phyloP scores from a whole-genome alignment of 64 coral and sea anemone species.

The Acropora tenuis region DNA sequence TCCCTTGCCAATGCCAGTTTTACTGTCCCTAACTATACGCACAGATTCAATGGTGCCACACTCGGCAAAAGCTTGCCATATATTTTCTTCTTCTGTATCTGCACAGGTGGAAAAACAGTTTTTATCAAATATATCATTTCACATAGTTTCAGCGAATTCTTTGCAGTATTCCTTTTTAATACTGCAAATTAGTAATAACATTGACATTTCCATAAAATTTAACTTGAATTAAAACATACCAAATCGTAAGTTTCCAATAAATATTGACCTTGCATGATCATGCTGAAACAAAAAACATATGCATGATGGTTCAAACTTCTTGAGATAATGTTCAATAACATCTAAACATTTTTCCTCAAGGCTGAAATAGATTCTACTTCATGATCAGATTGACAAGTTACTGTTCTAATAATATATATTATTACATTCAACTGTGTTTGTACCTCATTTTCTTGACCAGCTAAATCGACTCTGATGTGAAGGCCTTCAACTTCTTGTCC shows the following conservation, averaged over 20 bases:
- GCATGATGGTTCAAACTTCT: not conserved
- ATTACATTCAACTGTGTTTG: not conserved
- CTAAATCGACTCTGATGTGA: conserved; percentile 87
- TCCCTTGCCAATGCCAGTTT: conserved; percentile 92
- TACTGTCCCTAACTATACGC: conserved; percentile 85
- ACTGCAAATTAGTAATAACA: too few relatives aligned
- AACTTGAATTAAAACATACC: conserved; percentile 57
- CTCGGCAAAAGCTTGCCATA: conserved; percentile 70
- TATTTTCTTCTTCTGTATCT: conserved; percentile 86
- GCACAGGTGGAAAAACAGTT: not conserved
- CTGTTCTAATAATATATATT: not conserved
- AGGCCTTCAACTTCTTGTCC: conserved; percentile 80
- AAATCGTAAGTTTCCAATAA: conserved; percentile 98
- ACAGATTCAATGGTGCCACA: conserved; percentile 87
- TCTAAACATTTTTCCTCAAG: not conserved
- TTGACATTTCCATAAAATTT: too few relatives aligned
- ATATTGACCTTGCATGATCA: conserved; percentile 89
- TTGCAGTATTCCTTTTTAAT: too few relatives aligned
- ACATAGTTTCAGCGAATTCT: not conserved
- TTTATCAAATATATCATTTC: too few relatives aligned
- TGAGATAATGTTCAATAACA: not conserved
- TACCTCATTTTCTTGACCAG: conserved; percentile 59
- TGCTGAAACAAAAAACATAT: conserved; percentile 35
- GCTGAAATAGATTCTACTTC: not conserved
- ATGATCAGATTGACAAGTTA: not conserved